phyloP scores from a whole-genome alignment of 2,797 vertebrate species.

The Peromyscus aztecus region DNA sequence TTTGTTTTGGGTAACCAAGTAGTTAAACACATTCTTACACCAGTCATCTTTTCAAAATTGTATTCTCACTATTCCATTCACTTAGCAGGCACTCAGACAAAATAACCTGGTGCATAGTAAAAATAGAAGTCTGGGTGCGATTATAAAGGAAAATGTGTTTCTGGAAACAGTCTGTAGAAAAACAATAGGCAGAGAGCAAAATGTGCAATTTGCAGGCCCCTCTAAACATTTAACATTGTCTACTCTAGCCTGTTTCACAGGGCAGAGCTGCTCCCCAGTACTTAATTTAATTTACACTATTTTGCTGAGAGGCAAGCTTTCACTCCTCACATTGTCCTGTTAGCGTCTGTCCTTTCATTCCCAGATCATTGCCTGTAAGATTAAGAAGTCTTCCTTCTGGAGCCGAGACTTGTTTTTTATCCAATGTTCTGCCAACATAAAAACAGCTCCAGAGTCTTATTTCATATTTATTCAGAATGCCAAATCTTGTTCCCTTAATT shows the following conservation, averaged over 20 bases:
- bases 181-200: slow-evolving; percentile 78
- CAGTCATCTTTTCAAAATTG: slow-evolving; percentile 75
- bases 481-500: slow-evolving; percentile 85
- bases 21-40: slow-evolving; percentile 67
- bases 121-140: slow-evolving; percentile 75
- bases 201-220: slow-evolving; percentile 67
- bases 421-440: slow-evolving; percentile 76
- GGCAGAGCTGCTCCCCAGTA: slow-evolving; percentile 63
- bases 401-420: slow-evolving; percentile 72
- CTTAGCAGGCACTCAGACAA: slow-evolving; percentile 75
- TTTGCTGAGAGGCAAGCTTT: slow-evolving; percentile 75
- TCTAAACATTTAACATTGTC: slow-evolving; percentile 62
- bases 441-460: slow-evolving; percentile 81
- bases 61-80: slow-evolving; percentile 68
- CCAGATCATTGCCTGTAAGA: slow-evolving; percentile 68
- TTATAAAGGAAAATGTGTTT: slow-evolving; percentile 81
- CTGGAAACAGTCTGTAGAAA: slow-evolving; percentile 68
- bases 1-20: slow-evolving; percentile 59
- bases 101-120: slow-evolving; percentile 73
- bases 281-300: slow-evolving; percentile 83
- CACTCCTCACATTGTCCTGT: slow-evolving; percentile 75
- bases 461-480: slow-evolving; percentile 84
- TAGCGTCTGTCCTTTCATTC: slow-evolving; percentile 78
- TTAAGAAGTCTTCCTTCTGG: slow-evolving; percentile 68
- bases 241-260: slow-evolving; percentile 76